Evolutionary conservation across 2,888 invertebrate species (phyloP), one percentile per base, ranked within the genome.

Genomic region (Chironomus riparius): DNA sequence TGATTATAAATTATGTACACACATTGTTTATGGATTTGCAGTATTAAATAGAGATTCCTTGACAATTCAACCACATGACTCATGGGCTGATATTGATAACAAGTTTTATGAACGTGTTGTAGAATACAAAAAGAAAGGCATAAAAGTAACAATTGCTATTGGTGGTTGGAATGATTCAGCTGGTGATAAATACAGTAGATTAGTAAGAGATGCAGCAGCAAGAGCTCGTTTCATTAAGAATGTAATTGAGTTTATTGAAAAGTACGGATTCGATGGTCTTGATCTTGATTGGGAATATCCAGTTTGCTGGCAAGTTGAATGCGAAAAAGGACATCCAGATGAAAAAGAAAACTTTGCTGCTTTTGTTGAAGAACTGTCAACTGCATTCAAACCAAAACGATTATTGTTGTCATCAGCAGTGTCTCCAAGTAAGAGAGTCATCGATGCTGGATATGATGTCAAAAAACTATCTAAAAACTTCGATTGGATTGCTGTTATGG

Each of bases 111-210:
- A 93, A 80, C 91, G 94, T 81, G 92, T 96, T 3, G 90, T 91
- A 0, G 89, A 89, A 0, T 86, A 91, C 38, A 93, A 90, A 79
- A 85, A 86, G 1, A 89, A 89, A 78, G 91, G 92, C 0, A 87
- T 93, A 13, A 94, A 93, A 82, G 92, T 94, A 0, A 86, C 94
- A 0, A 86, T 97, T 2, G 96, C 96, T 0, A 89, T 97, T 77
- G 97, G 97, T 5, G 97, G 97, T 0, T 97, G 97, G 97, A 96
- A 95, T 81, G 95, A 97, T 83, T 96, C 95, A 0, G 92, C 92
- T 0, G 94, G 94, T 3, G 92, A 93, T 82, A 95, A 95, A 81
- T 95, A 95, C 83, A 92, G 94, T 0, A 88, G 90, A 65, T 85
- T 95, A 47, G 94, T 93, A 0, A 91, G 92, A 82, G 91, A 88